Evolutionary conservation across 2,888 invertebrate species (phyloP).

Genomic region (Latheticus oryzae): DNA sequence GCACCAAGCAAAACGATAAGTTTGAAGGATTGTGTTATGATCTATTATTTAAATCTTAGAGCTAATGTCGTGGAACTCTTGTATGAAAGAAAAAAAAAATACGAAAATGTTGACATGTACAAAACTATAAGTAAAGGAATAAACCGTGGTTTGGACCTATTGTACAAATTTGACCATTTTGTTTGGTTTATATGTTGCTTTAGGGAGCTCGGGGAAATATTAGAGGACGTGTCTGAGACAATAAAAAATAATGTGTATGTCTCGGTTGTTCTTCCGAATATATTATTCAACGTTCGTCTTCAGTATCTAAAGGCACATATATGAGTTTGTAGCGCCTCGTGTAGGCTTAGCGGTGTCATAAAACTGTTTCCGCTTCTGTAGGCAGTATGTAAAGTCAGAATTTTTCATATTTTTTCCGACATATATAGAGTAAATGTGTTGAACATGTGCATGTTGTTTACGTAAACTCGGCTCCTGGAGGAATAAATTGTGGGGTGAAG

Average conservation of each 20-base stretch:
- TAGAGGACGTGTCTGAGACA: conserved; percentile 27
- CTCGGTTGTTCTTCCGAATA: conserved; percentile 30
- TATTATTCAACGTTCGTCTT: conserved; percentile 35
- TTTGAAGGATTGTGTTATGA: conserved; percentile 9
- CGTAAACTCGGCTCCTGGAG: conserved; percentile 24
- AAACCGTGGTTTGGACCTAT: conserved; percentile 14
- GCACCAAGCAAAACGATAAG: conserved; percentile 7
- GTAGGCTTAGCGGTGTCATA: conserved; percentile 35
- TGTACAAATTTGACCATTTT: conserved; percentile 23
- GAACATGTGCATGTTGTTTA: conserved; percentile 41
- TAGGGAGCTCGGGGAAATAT: conserved; percentile 20
- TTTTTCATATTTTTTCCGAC: conserved; percentile 41
- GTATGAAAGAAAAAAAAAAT: too few species aligned
- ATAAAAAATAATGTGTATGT: conserved; percentile 33
- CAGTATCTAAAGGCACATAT: conserved; percentile 18
- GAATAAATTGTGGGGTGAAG: conserved; percentile 29
- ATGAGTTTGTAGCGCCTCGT: conserved; percentile 28
- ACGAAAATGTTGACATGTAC: conserved; percentile 1
- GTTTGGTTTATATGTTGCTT: conserved; percentile 29
- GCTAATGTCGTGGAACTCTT: too few species aligned
- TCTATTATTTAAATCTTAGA: conserved; percentile 13
- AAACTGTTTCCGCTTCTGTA: conserved; percentile 38
- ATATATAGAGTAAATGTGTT: conserved; percentile 38
- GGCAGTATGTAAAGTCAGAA: conserved; percentile 36
- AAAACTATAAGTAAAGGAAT: conserved; percentile 8